Percentiles rank a stretch among this genome's conserved stretches.
phyloP scores from a whole-genome alignment of 2,797 vertebrate species.

The Hapalemur alaotrensis region DNA sequence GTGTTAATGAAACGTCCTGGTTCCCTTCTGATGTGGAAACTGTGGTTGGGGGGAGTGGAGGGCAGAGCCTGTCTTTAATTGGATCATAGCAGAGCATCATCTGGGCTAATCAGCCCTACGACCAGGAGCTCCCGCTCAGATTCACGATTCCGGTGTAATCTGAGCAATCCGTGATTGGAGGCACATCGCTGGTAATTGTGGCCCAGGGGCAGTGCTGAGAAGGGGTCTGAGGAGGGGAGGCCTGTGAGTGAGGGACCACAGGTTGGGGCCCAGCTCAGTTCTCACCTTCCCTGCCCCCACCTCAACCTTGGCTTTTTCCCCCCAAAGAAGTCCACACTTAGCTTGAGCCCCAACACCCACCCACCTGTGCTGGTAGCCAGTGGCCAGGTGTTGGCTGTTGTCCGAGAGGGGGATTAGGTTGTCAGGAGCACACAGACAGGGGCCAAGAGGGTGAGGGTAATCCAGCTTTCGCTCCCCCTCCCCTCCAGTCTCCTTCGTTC shows the following conservation, averaged over 20 bases:
- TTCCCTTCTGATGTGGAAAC: slow-evolving; percentile 41
- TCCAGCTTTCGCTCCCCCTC: slow-evolving; percentile 43
- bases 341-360: not conserved
- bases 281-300: not conserved
- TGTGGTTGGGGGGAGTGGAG: not conserved
- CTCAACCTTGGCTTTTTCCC: not conserved
- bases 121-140: slow-evolving; percentile 59
- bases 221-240: not conserved
- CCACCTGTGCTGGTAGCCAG: not conserved
- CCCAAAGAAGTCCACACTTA: slow-evolving; percentile 21
- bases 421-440: not conserved
- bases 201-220: not conserved
- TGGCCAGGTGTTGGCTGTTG: not conserved
- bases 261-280: not conserved
- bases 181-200: slow-evolving; percentile 49
- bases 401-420: not conserved
- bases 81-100: slow-evolving; percentile 74
- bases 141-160: slow-evolving; percentile 72
- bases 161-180: slow-evolving; percentile 57
- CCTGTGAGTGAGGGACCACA: not conserved
- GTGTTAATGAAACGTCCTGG: slow-evolving; percentile 60
- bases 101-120: slow-evolving; percentile 71
- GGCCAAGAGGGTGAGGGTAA: slow-evolving; percentile 63
- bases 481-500: slow-evolving; percentile 56
- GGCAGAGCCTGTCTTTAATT: slow-evolving; percentile 64